A percentile compares a stretch with the other conserved stretches of the same genome.
Evolutionary conservation across 2,113 vertebrate genomes (phyloP).

Genomic region (Trinectes maculatus): DNA sequence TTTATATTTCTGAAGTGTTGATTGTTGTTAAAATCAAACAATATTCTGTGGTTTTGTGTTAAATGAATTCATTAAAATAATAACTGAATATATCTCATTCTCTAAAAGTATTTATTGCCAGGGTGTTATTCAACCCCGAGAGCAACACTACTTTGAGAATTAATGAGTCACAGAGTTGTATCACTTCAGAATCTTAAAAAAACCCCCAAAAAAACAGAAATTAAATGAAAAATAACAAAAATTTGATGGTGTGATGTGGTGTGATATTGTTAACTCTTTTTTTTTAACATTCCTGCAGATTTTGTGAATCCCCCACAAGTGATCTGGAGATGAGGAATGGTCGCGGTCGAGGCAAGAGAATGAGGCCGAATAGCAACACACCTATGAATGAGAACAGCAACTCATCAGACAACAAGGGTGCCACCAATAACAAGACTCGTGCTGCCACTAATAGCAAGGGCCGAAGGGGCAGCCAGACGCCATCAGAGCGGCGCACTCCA

Average conservation of each 20-base stretch:
- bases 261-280: no score
- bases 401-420: constrained; percentile 91
- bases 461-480: constrained; percentile 95
- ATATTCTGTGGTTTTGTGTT: no score
- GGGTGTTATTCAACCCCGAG: not conserved
- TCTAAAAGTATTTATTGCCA: no score
- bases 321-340: constrained; percentile 98
- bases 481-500: constrained; percentile 92
- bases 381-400: constrained; percentile 89
- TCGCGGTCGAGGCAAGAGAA: constrained; percentile 93
- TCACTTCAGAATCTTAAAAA: not conserved
- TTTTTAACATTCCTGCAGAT: constrained; percentile 80
- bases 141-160: constrained; percentile 10
- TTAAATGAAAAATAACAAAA: no score
- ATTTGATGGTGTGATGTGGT: no score
- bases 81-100: no score
- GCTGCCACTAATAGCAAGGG: constrained; percentile 95
- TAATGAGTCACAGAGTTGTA: not conserved
- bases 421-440: constrained; percentile 92
- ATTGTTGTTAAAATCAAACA: no score
- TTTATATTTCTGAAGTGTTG: no score
- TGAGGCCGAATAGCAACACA: constrained; percentile 95
- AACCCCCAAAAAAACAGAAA: not conserved
- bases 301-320: constrained; percentile 98
- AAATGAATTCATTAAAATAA: no score